Percentiles rank a stretch among this genome's conserved stretches.
Conservation (phyloP, 1,140 invertebrate genomes). For the Sinonovacula constricta region DNA sequence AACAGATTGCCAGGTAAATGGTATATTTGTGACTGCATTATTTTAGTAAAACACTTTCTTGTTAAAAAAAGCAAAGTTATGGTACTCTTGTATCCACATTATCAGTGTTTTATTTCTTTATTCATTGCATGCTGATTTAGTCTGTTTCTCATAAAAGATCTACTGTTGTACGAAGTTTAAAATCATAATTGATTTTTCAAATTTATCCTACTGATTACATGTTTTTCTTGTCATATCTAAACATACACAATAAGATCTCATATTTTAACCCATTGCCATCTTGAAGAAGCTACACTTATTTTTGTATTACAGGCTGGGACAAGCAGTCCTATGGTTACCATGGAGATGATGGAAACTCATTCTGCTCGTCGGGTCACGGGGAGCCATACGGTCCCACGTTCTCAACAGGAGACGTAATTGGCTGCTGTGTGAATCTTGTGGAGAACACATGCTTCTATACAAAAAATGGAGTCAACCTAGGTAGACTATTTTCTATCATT, state of each 20-base stretch:
- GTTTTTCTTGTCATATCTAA: neutral
- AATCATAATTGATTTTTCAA: neutral
- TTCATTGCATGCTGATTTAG: neutral
- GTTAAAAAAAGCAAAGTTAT: too few relatives aligned
- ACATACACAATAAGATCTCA: neutral
- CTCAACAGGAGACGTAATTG: slow-evolving; percentile 96
- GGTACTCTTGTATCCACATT: neutral
- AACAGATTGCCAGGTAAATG: slow-evolving; percentile 93
- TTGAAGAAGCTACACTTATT: neutral
- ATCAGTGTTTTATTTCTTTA: neutral
- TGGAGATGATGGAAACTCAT: slow-evolving; percentile 99
- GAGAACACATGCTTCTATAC: slow-evolving; percentile 99
- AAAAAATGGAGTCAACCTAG: slow-evolving; percentile 97
- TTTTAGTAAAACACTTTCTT: too few relatives aligned
- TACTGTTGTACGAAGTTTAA: neutral
- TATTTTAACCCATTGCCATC: neutral
- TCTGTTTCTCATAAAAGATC: neutral
- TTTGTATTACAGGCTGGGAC: slow-evolving; percentile 91
- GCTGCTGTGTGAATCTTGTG: slow-evolving; percentile 98
- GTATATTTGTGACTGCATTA: too few relatives aligned
- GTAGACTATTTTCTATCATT: slow-evolving; percentile 51
- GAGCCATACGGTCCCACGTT: slow-evolving; percentile 99
- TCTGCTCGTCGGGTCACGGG: slow-evolving; percentile 97
- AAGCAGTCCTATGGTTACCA: slow-evolving; percentile 99
- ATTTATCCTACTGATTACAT: neutral